Conservation (phyloP, 2,797 vertebrate species). For the Enteromius mattozi region DNA sequence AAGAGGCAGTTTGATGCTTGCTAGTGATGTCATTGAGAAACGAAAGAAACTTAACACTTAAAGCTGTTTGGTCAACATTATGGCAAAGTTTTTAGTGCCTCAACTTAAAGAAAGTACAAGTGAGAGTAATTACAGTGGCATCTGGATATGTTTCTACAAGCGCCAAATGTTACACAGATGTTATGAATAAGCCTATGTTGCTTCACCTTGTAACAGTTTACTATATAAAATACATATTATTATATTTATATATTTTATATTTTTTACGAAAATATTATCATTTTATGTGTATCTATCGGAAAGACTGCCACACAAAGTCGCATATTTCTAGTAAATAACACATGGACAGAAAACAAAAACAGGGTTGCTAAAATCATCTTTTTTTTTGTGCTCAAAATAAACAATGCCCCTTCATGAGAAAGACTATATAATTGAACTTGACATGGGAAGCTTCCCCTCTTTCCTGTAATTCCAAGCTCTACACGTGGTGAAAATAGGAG, state of each 20-base stretch:
- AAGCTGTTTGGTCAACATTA: conserved; percentile 52
- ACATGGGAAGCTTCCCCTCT: conserved; percentile 65
- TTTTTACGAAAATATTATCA: background rate
- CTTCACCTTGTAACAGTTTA: background rate
- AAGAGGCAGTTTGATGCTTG: conserved; percentile 23
- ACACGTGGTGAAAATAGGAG: conserved; percentile 73
- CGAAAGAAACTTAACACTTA: conserved; percentile 50
- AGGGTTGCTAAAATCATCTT: conserved; percentile 19
- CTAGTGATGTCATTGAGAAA: conserved; percentile 27
- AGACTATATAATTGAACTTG: conserved; percentile 41
- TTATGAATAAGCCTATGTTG: background rate
- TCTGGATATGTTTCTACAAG: conserved; percentile 46
- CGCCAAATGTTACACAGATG: conserved; percentile 48
- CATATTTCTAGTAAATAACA: background rate
- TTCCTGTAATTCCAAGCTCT: conserved; percentile 81
- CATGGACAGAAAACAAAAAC: conserved; percentile 5
- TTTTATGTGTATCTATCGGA: background rate
- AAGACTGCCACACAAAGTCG: background rate
- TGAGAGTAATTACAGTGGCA: conserved; percentile 47
- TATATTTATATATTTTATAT: background rate
- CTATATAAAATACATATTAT: background rate
- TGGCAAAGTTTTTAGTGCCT: conserved; percentile 44
- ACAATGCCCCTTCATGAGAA: conserved; percentile 24
- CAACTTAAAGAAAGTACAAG: conserved; percentile 33
- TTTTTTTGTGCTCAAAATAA: conserved; percentile 27